These are phyloP conservation scores for Lagodon rhomboides DNA, from an alignment of 2,797 vertebrate species.

Conservation along the genomic window DNA sequence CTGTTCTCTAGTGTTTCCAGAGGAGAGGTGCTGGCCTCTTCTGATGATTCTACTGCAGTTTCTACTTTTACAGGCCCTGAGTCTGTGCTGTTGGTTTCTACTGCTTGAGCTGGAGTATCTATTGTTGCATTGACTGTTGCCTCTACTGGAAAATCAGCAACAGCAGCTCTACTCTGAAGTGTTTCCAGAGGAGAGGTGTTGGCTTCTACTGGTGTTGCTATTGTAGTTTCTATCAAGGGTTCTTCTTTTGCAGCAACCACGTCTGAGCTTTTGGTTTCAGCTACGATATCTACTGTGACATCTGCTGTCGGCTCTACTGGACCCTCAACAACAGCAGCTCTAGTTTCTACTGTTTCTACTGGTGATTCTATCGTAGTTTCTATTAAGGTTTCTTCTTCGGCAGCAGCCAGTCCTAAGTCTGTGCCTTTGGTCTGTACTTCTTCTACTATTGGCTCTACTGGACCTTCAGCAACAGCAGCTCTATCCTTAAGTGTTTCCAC, in stretches of 20 bases:
- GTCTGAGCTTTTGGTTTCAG: neutral
- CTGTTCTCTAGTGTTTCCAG: too few species aligned
- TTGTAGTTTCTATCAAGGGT: neutral
- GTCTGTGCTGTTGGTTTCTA: conserved; percentile 4
- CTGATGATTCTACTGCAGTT: neutral
- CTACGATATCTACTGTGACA: neutral
- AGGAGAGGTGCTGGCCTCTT: neutral
- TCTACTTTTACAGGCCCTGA: conserved; percentile 6
- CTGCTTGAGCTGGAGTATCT: neutral
- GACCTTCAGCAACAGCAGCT: neutral
- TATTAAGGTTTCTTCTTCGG: neutral
- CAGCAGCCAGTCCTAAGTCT: neutral
- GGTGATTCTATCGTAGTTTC: conserved; percentile 6
- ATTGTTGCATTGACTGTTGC: neutral
- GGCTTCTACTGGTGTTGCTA: neutral
- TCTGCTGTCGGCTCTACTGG: neutral
- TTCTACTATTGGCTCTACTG: neutral
- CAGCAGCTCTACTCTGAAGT: neutral
- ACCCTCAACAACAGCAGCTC: neutral
- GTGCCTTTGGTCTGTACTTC: neutral
- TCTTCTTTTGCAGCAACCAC: neutral
- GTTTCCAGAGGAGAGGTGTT: conserved; percentile 1
- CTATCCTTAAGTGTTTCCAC: neutral
- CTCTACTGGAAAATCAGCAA: neutral
- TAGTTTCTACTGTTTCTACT: neutral